These are phyloP conservation scores for Varecia variegata DNA, from an alignment of 2,797 vertebrate species.

Conservation along the genomic window DNA sequence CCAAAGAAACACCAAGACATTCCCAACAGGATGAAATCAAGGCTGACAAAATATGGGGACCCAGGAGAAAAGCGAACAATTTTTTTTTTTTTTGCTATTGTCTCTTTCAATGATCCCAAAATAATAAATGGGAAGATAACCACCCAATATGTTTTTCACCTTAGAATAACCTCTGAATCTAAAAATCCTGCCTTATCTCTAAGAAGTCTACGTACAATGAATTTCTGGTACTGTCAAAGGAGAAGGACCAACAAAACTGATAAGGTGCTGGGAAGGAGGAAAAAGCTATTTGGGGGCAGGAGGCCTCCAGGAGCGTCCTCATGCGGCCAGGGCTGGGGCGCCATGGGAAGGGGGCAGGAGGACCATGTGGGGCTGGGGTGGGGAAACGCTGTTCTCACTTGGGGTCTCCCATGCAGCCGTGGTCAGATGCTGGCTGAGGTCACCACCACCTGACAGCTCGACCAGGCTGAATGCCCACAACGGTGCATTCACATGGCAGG, in stretches of 20 bases:
- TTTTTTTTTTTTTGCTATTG: not conserved
- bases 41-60: not conserved
- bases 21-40: not conserved
- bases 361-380: not conserved
- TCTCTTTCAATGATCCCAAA: not conserved
- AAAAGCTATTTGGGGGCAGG: not conserved
- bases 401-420: not conserved
- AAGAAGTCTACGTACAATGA: not conserved
- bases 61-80: not conserved
- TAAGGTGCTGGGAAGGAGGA: not conserved
- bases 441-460: not conserved
- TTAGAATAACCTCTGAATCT: not conserved
- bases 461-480: not conserved
- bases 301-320: fast-evolving
- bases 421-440: not conserved
- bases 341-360: not conserved
- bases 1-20: not conserved
- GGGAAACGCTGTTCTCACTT: too few species aligned
- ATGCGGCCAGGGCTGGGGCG: not conserved
- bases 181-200: not conserved
- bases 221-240: not conserved
- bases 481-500: fast-evolving
- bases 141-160: not conserved
- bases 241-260: fast-evolving
- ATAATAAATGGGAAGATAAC: not conserved